Base-by-base conservation (phyloP, 2,797 vertebrate species). In the Diplodus sargus region DNA sequence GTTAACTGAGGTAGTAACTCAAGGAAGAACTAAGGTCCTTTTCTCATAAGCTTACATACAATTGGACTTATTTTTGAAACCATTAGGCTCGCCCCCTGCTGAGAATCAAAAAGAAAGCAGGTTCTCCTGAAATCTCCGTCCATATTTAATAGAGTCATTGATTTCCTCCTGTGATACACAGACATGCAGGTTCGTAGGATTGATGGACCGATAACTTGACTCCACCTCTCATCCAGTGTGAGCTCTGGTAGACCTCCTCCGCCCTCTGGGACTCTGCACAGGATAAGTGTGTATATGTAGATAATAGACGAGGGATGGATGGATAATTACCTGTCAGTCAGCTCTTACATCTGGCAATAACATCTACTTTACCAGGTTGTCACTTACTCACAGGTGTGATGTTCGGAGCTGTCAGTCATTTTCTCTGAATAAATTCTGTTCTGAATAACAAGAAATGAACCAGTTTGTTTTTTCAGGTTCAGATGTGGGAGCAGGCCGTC, bases 321-420 rank as follows among this genome's bases (percentile, higher is more conserved):
- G 59, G 66, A 59, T 79, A 79, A 82, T 75, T 71, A 75, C 53
- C 57, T 76, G 79, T 61, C 79, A 67, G 34, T 79, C 67, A 70
- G 3, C 56, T 52, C 30, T 3, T 52, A 22, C 34, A n/a, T 7
- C 23, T 25, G 61, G 18, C 1, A 12, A 47, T 59, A 70, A 69
- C 65, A 74, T 74, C 58, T 56, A 7, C 65, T 70, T 54, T 42
- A 56, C 30, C 28, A 43, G 25, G n/a, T 43, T 43, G 63, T 48
- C 28, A 52, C 71, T 39, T 10, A 63, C 23, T 66, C 22, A n/a
- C 57, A 54, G 23, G 13, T 76, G 54, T 42, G 30, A 66, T 16
- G 3, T 22, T 22, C 9, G 18, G 3, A 49, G 1, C 53, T 57
- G 61, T 65, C 49, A 47, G 43, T 49, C 43, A 70, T 47, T 17